These are phyloP conservation scores for Misgurnus mizolepis DNA, from an alignment of 2,113 vertebrate genomes.

Conservation along the genomic window DNA sequence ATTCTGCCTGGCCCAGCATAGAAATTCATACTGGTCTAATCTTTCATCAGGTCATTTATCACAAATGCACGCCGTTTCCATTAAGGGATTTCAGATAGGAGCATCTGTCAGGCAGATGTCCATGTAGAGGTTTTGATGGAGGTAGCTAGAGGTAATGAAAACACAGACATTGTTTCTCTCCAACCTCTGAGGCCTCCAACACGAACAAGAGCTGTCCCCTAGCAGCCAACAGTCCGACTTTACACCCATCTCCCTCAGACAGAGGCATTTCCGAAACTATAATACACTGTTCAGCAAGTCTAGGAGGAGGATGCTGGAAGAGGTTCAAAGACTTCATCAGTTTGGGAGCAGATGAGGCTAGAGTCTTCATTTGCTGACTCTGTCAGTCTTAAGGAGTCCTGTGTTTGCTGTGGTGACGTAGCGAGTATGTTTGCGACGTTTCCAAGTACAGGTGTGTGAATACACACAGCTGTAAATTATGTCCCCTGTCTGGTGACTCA, in stretches of 20 bases:
- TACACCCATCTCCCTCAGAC: constrained; percentile 27
- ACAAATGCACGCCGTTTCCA: neutral
- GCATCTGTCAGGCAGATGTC: constrained; percentile 23
- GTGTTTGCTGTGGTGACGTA: constrained; percentile 27
- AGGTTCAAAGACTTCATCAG: constrained; percentile 36
- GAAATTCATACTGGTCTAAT: no score
- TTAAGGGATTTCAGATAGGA: constrained; percentile 1
- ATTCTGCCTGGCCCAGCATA: no score
- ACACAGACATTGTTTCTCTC: constrained; percentile 14
- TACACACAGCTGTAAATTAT: constrained; percentile 38
- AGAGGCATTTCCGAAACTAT: constrained; percentile 20
- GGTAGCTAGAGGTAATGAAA: constrained; percentile 35
- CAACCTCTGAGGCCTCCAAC: neutral
- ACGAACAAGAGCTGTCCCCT: constrained; percentile 3
- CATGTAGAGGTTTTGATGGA: constrained; percentile 17
- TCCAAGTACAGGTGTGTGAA: constrained; percentile 38
- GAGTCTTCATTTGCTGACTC: constrained; percentile 9
- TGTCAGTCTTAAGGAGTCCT: neutral
- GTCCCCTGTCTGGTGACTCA: constrained; percentile 52
- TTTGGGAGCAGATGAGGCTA: constrained; percentile 24
- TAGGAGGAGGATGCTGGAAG: constrained; percentile 31
- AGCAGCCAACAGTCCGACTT: constrained; percentile 28
- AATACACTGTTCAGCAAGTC: neutral
- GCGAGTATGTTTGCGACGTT: constrained; percentile 6
- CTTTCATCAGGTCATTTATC: neutral